A percentile compares a stretch with the other conserved stretches of the same genome.
These are phyloP conservation scores for Drosophila asahinai DNA, from an alignment of 1,140 invertebrate species.

Conservation along the genomic window DNA sequence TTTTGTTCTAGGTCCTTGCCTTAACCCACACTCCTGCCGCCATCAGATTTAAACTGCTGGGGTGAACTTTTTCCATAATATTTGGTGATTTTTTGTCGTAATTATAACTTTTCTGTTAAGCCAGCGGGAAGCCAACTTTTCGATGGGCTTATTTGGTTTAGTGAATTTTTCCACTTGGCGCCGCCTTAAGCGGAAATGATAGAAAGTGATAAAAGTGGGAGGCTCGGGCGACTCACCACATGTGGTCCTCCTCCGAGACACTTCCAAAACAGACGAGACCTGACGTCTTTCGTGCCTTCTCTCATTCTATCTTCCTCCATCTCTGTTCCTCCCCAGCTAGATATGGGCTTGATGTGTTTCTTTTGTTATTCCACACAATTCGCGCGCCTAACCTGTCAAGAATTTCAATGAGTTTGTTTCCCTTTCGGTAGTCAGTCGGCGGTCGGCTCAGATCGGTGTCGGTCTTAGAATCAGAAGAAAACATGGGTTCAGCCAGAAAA, in stretches of 20 bases:
- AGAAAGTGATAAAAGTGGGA: slow-evolving; percentile 43
- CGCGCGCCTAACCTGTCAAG: slow-evolving; percentile 66
- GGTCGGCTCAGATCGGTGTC: slow-evolving; percentile 33
- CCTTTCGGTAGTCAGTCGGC: slow-evolving; percentile 69
- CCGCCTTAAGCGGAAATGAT: slow-evolving; percentile 29
- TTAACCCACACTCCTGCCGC: not conserved
- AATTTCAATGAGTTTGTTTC: slow-evolving; percentile 84
- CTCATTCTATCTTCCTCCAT: not conserved
- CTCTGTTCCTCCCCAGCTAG: slow-evolving; percentile 7
- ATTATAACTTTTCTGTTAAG: slow-evolving; percentile 67
- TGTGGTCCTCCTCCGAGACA: slow-evolving; percentile 20
- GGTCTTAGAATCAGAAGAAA: slow-evolving; percentile 14
- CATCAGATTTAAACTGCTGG: slow-evolving; percentile 7
- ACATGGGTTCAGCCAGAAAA: slow-evolving; percentile 26
- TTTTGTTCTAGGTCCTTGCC: slow-evolving; percentile 49
- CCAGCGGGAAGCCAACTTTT: slow-evolving; percentile 36
- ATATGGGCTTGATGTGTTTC: slow-evolving; percentile 49
- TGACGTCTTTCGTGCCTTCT: slow-evolving; percentile 8
- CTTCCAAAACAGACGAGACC: slow-evolving; percentile 20
- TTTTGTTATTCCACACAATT: slow-evolving; percentile 73
- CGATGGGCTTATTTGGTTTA: slow-evolving; percentile 46
- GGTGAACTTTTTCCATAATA: slow-evolving; percentile 13
- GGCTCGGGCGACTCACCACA: slow-evolving; percentile 14
- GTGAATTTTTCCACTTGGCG: slow-evolving; percentile 51
- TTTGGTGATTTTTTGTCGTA: slow-evolving; percentile 17